Conservation (phyloP, 2,888 invertebrate genomes). For the Heterodera filipjevi region DNA sequence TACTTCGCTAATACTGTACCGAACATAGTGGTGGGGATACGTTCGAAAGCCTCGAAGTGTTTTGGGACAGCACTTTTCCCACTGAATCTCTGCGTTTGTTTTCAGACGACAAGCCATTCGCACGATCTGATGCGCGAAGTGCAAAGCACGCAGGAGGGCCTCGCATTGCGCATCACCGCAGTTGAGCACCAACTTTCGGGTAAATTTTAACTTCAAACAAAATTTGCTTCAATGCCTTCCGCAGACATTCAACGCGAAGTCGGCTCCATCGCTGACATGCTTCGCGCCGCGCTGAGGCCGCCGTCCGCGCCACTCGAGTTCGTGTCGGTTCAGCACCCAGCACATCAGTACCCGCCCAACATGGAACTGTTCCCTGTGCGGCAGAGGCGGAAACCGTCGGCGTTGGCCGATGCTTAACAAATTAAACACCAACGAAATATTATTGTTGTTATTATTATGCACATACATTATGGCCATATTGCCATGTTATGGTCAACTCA, state of each 20-base stretch:
- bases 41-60: no score
- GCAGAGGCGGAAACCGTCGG: background rate
- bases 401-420: background rate
- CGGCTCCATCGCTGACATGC: constrained; percentile 38
- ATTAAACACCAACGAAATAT: background rate
- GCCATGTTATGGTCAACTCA: no score
- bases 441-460: no score
- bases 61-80: no score
- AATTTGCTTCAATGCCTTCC: background rate
- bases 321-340: background rate
- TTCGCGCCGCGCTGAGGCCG: constrained; percentile 31
- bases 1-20: no score
- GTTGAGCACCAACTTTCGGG: constrained; percentile 73
- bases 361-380: background rate
- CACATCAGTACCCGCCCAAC: background rate
- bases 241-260: constrained; percentile 48
- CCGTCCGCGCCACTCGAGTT: background rate
- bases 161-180: constrained; percentile 88
- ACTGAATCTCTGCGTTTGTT: constrained; percentile 53
- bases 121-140: constrained; percentile 97
- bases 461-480: no score
- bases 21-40: no score
- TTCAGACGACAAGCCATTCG: constrained; percentile 93
- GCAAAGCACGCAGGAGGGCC: constrained; percentile 87
- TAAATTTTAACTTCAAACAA: constrained; percentile 36